These are phyloP conservation scores for Nomada fucata DNA, from an alignment of 2,888 invertebrate species.

Conservation along the genomic window DNA sequence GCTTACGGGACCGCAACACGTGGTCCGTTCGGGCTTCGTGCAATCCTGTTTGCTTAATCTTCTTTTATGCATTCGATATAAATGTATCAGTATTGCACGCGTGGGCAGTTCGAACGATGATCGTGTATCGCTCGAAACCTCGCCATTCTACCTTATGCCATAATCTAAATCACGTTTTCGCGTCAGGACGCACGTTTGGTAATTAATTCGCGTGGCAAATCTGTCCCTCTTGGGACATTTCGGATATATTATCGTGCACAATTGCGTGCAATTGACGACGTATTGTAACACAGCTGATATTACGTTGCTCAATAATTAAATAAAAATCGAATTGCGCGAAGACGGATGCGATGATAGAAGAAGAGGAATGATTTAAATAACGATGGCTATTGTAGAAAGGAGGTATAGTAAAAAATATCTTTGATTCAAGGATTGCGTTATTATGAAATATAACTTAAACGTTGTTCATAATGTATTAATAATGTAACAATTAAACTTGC, in stretches of 20 bases:
- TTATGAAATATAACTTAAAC: too few relatives aligned
- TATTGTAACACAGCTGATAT: neutral
- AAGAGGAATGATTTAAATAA: too few relatives aligned
- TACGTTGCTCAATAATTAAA: too few relatives aligned
- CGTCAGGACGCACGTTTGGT: conserved; percentile 14
- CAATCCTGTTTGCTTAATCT: conserved; percentile 78
- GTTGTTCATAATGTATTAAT: too few relatives aligned
- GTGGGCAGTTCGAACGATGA: conserved; percentile 38
- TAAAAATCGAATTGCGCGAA: too few relatives aligned
- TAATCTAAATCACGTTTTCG: conserved; percentile 51
- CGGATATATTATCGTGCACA: neutral
- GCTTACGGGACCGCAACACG: conserved; percentile 49
- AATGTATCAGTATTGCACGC: conserved; percentile 27
- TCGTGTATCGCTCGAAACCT: conserved; percentile 34
- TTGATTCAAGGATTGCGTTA: neutral
- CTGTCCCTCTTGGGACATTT: neutral
- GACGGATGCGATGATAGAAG: too few relatives aligned
- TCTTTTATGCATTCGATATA: conserved; percentile 44
- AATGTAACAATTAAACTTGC: too few relatives aligned
- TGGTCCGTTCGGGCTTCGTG: conserved; percentile 63
- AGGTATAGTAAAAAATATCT: neutral
- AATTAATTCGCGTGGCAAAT: conserved; percentile 29
- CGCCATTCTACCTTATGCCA: conserved; percentile 16
- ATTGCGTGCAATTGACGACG: neutral
- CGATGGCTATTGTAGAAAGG: neutral